Evolutionary conservation across 2,888 invertebrate species (phyloP).

Genomic region (Cephus runcator): DNA sequence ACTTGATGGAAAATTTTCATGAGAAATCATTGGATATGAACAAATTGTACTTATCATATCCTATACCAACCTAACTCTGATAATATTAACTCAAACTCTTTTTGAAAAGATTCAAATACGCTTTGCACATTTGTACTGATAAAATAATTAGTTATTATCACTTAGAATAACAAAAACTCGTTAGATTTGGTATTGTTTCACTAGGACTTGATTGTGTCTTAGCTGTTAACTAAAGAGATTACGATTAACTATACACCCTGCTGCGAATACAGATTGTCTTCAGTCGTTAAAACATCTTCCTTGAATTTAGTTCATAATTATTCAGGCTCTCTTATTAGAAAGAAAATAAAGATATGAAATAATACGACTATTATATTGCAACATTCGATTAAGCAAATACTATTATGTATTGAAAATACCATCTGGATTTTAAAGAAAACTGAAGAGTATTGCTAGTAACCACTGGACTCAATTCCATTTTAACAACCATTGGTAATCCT

Average conservation of each 20-base stretch:
- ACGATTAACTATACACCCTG: neutral
- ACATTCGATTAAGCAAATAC: neutral
- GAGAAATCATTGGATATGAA: neutral
- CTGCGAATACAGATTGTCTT: neutral
- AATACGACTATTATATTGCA: neutral
- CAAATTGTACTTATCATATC: neutral
- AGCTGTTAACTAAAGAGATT: neutral
- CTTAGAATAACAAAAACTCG: neutral
- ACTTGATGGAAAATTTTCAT: neutral
- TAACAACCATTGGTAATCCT: neutral
- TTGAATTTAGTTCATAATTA: neutral
- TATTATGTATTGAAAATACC: neutral
- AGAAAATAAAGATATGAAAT: neutral
- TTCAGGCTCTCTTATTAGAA: neutral
- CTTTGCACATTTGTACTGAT: constrained; percentile 20
- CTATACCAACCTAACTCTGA: neutral
- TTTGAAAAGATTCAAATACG: constrained; percentile 18
- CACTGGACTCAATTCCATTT: neutral
- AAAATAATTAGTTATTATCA: constrained; percentile 17
- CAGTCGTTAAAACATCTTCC: neutral
- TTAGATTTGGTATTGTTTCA: neutral
- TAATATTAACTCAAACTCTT: neutral
- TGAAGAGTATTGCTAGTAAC: neutral
- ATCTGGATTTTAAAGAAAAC: neutral
- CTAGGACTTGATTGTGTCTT: neutral